Base-by-base conservation (phyloP, 1,140 invertebrate genomes). In the Pantala flavescens region DNA sequence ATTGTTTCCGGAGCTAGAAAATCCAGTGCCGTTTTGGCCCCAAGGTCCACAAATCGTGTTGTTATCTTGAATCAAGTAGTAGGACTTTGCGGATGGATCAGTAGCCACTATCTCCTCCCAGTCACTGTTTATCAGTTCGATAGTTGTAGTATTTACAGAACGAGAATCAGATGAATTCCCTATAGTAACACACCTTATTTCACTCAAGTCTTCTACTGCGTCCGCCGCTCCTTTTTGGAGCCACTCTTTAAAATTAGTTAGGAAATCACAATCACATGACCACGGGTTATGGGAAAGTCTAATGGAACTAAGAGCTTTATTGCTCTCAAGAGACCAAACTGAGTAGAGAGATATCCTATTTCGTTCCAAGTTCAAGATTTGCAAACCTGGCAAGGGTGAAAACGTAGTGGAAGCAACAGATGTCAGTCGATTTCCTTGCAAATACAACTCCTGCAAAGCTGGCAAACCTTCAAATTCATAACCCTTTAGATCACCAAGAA, bases 261-360 rank as follows among this genome's bases (percentile, higher is more conserved):
- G 87, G 80, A 92, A 94, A 77, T 91, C 89, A 83, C 95, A 96
- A 75, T 93, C 90, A 82, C 95, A 96, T 36, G 89, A 90, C 93
- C 93, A 97, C 3, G 91, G 91, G 82, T 96, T 97, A 7, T 85
- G 87, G 0, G 90, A 86, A 42, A 96, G 81, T 0, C 86, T 89
- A 74, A 95, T 81, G 78, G 90, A 87, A 9, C 90, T 88, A 70
- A 96, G 84, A 9, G 87, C 84, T 0, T 85, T 82, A 74, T 93
- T 93, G 73, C 88, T 82, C 42, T 89, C 87, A 78, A 94, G 82
- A 77, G 90, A 86, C 92, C 93, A 95, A 11, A 95, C 87, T 24
- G 90, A 85, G 77, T 93, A 89, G 10, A 86, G 88, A 21, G 85
- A 86, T 36, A 97, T 84, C 73, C 86, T 84, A 82, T 97, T 97